Base-by-base conservation (phyloP, 2,888 invertebrate species). In the Synanthedon vespiformis region DNA sequence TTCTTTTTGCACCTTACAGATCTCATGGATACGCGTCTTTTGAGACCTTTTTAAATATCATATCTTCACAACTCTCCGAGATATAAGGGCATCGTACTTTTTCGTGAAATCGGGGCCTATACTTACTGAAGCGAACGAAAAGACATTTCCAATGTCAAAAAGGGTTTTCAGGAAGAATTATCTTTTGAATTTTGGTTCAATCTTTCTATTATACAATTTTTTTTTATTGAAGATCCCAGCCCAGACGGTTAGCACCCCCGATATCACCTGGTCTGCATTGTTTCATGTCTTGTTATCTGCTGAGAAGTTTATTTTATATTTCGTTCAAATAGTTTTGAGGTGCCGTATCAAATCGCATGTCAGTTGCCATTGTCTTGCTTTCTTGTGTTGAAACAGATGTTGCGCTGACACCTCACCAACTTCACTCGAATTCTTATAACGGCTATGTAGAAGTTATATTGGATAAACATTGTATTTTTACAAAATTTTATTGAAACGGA, bases 321-420 rank as follows among this genome's bases (percentile, higher is more conserved):
- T 50, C 11, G 27, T 34, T 60, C 56, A 56, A 55, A 56, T 57
- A 61, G 56, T 57, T 60, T 61, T 58, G 61, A 61, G 57, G 56
- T 53, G 53, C 56, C 55, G 54, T 56, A 60, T 58, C 56, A 58
- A 62, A 59, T 63, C 57, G 57, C 55, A 58, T 54, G 57, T 59
- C 57, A 57, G 40, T 16, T 51, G 40, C 48, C 52, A 54, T 54
- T 56, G 55, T 60, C 55, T 60, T 55, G 50, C 56, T 51, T 50
- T 55, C 55, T 54, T 55, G 44, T 18, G 48, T 54, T 59, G 54
- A 50, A 51, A 54, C 56, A 56, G 56, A 51, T 56, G 56, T 51
- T 51, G 47, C 10, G 16, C 11, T 48, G 12, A 13, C 12, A 16
- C 18, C 12, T 2, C 18, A 48, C 12, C 12, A 12, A 16, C 2